These are phyloP conservation scores for Cerastoderma edule DNA, from an alignment of 2,888 invertebrate genomes.

Conservation along the genomic window DNA sequence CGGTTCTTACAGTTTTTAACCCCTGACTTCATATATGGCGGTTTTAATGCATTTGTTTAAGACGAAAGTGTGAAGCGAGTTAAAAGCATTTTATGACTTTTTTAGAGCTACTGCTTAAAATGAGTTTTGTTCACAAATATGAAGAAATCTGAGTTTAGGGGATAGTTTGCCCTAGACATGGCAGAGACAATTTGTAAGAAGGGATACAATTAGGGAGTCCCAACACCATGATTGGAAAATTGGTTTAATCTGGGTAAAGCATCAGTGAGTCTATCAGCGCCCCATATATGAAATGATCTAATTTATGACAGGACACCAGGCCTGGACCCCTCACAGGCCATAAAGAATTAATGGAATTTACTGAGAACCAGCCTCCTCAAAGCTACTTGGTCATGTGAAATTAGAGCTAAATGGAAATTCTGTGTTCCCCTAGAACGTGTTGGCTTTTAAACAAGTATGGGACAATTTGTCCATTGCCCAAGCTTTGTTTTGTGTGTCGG, in stretches of 20 bases:
- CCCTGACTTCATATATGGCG: too few species aligned
- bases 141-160: too few species aligned
- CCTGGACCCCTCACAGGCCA: conserved; percentile 34
- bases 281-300: conserved; percentile 49
- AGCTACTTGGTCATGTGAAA: conserved; percentile 46
- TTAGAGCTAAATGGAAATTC: conserved; percentile 59
- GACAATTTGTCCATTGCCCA: conserved; percentile 46
- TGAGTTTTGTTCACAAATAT: too few species aligned
- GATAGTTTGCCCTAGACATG: too few species aligned
- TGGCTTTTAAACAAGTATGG: conserved; percentile 37
- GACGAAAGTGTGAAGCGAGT: too few species aligned
- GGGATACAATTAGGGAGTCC: not conserved
- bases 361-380: conserved; percentile 40
- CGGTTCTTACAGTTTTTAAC: too few species aligned
- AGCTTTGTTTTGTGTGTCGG: conserved; percentile 36
- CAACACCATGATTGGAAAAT: conserved; percentile 2
- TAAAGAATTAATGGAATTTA: conserved; percentile 61
- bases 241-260: conserved; percentile 1
- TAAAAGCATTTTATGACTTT: too few species aligned
- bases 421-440: conserved; percentile 48
- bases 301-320: conserved; percentile 50
- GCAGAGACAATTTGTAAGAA: not conserved
- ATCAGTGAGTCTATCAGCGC: conserved; percentile 3
- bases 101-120: too few species aligned
- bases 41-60: too few species aligned